Evolutionary conservation across 1,140 invertebrate genomes (phyloP).

Genomic region (Melanaphis sacchari): DNA sequence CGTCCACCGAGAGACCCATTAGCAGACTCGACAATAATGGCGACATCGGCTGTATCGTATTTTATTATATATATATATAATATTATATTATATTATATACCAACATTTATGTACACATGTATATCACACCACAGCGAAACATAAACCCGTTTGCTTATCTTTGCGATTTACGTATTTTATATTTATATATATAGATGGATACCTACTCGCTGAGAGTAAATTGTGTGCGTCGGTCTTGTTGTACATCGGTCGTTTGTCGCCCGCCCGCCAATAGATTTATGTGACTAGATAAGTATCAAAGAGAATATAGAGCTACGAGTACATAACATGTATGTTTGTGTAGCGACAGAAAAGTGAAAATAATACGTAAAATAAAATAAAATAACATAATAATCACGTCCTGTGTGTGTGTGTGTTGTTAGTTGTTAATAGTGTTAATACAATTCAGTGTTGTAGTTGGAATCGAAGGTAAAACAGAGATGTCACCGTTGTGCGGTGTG

Average conservation of each 20-base stretch:
- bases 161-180: background rate
- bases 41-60: background rate
- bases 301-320: background rate
- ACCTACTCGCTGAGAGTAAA: background rate
- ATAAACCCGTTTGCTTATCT: constrained; percentile 33
- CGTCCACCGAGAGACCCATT: background rate
- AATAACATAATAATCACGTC: background rate
- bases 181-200: background rate
- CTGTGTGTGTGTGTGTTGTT: background rate
- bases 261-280: background rate
- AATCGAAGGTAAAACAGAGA: background rate
- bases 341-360: background rate
- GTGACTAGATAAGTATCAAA: background rate
- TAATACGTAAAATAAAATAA: background rate
- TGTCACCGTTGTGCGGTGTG: background rate
- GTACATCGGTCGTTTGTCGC: background rate
- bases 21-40: background rate
- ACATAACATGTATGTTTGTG: background rate
- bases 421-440: background rate
- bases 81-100: background rate
- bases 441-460: background rate
- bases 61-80: background rate
- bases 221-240: background rate
- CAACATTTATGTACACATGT: background rate
- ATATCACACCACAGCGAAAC: background rate